phyloP scores from a whole-genome alignment of 2,888 invertebrate species.

The Acanthopleura granulata region DNA sequence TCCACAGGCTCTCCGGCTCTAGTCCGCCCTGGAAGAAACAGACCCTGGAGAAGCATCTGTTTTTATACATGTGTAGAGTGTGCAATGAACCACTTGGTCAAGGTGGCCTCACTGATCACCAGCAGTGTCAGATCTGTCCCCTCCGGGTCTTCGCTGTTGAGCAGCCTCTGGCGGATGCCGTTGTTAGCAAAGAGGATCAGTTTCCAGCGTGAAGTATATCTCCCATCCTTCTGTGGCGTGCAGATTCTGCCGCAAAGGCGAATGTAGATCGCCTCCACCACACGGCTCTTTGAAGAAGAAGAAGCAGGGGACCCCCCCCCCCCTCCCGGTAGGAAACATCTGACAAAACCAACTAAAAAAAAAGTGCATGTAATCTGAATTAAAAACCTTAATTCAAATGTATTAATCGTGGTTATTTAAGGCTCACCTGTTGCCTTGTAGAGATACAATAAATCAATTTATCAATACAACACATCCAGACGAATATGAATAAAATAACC shows the following conservation, averaged over 20 bases:
- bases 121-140: neutral
- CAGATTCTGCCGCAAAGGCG: neutral
- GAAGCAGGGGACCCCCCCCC: neutral
- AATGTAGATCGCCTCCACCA: neutral
- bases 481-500: no score
- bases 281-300: neutral
- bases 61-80: neutral
- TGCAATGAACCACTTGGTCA: neutral
- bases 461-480: no score
- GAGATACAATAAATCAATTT: no score
- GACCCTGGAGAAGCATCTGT: neutral
- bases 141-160: neutral
- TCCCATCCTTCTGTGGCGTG: neutral
- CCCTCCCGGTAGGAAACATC: no score
- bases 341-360: no score
- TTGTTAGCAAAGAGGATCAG: neutral
- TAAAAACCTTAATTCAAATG: no score
- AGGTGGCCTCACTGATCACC: neutral
- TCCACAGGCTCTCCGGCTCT: neutral
- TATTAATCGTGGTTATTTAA: no score
- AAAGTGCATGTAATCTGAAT: no score
- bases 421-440: no score
- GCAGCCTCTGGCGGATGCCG: neutral
- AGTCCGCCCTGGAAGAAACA: neutral
- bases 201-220: neutral